Conservation (phyloP, 2,888 invertebrate genomes). For the Nebria brevicollis region DNA sequence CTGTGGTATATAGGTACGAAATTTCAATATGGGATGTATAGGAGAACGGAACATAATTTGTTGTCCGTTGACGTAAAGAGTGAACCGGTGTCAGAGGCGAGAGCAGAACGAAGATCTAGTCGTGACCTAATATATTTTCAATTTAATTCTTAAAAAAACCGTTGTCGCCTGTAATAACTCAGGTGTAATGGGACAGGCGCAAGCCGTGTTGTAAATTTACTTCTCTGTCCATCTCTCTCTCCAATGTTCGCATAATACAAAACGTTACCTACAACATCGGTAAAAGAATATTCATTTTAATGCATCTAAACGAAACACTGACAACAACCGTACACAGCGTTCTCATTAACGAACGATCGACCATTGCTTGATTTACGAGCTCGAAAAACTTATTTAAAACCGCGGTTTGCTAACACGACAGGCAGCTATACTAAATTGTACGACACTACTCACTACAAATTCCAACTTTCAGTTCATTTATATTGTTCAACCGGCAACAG, state of each 20-base stretch:
- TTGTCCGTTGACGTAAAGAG: not conserved
- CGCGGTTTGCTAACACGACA: no score
- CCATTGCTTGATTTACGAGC: not conserved
- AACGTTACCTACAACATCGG: not conserved
- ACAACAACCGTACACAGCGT: not conserved
- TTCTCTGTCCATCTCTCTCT: not conserved
- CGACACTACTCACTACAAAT: no score
- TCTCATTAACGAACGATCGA: not conserved
- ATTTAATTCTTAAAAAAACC: not conserved
- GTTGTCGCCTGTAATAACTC: not conserved
- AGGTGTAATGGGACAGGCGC: constrained; percentile 1
- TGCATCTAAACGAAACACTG: not conserved
- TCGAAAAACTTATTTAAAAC: not conserved
- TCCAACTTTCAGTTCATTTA: no score
- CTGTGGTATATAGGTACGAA: no score
- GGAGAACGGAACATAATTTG: no score
- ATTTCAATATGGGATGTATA: no score
- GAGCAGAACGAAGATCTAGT: not conserved
- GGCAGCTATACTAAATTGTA: no score
- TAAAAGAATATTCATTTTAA: not conserved
- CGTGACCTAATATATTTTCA: constrained; percentile 1
- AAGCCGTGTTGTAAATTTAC: not conserved
- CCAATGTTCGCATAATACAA: not conserved
- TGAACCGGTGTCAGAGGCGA: not conserved
- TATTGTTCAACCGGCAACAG: no score